Base-by-base conservation (phyloP, 2,888 invertebrate genomes). In the Acanthosoma haemorrhoidale region DNA sequence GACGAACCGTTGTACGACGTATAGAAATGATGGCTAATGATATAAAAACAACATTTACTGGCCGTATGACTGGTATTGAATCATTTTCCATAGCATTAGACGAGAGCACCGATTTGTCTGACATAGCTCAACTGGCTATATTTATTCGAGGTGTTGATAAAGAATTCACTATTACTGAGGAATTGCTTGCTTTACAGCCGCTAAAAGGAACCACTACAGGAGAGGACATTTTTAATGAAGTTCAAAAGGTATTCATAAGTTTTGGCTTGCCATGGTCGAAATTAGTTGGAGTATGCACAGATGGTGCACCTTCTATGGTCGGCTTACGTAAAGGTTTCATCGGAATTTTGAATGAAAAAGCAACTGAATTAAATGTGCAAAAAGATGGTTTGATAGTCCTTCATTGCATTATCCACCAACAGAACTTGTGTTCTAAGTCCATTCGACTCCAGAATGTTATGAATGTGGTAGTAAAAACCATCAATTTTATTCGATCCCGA, bases 101-200 rank as follows among this genome's bases (percentile, higher is more conserved):
- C 51, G 51, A 69, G 51, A 63, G 58, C 41, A 63, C 63, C 43
- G 69, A 69, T 63, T 34, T 63, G 51, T 36, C 61, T 39, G 68
- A 69, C 58, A 73, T 61, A 34, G 72, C 71, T 51, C 72, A 71
- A 67, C 69, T 73, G 38, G 31, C 71, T 31, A 71, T 73, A 64
- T 73, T 71, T 72, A 57, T 73, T 60, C 60, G 71, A 73, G 72
- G 71, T 66, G 66, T 71, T 60, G 69, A 73, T 63, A 41, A 69
- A 36, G 58, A 69, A 18, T 71, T 66, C 39, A 66, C 34, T 59
- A 34, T 72, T 15, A 70, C 60, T 32, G 59, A 72, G 31, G 71
- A 72, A 67, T 8, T 69, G 38, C 64, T 64, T 18, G 18, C 16
- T 38, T 18, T 64, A 39, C 18, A 29, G 21, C 36, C 38, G 21